Conservation (phyloP, 64 coral and sea anemone genomes). For the Actinia tenebrosa region DNA sequence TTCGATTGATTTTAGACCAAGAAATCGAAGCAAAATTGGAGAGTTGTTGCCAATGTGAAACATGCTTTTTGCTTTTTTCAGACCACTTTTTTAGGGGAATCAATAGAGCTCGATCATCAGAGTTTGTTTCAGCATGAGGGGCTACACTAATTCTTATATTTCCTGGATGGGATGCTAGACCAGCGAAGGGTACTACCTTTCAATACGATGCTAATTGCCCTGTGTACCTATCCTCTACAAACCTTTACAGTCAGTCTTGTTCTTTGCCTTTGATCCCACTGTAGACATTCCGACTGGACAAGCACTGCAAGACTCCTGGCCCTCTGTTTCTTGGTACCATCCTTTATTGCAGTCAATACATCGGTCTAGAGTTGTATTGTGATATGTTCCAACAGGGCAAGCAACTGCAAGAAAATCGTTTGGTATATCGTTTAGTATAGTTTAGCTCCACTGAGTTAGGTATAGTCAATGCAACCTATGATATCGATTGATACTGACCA, state of each 20-base stretch:
- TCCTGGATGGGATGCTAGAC: too few species aligned
- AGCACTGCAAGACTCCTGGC: background rate
- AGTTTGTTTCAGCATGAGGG: too few species aligned
- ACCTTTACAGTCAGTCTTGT: conserved; percentile 45
- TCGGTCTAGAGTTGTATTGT: conserved; percentile 14
- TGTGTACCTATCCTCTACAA: conserved; percentile 17
- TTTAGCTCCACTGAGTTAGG: too few species aligned
- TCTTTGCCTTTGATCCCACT: conserved; percentile 25
- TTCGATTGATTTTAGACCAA: too few species aligned
- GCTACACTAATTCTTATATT: too few species aligned
- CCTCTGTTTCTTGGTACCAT: conserved; percentile 32
- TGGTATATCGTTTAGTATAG: too few species aligned
- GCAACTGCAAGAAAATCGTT: background rate
- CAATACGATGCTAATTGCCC: background rate
- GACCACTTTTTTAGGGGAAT: too few species aligned
- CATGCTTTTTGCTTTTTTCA: too few species aligned
- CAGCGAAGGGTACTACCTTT: too few species aligned
- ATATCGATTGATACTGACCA: background rate
- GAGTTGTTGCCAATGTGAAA: background rate
- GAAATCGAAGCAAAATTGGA: background rate
- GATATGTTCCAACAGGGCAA: conserved; percentile 34
- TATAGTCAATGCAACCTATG: too few species aligned
- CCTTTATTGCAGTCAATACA: conserved; percentile 40
- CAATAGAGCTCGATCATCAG: too few species aligned
- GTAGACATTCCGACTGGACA: conserved; percentile 50